phyloP scores from a whole-genome alignment of 2,797 vertebrate genomes.

The Lepidocolaptes lacrymiger region DNA sequence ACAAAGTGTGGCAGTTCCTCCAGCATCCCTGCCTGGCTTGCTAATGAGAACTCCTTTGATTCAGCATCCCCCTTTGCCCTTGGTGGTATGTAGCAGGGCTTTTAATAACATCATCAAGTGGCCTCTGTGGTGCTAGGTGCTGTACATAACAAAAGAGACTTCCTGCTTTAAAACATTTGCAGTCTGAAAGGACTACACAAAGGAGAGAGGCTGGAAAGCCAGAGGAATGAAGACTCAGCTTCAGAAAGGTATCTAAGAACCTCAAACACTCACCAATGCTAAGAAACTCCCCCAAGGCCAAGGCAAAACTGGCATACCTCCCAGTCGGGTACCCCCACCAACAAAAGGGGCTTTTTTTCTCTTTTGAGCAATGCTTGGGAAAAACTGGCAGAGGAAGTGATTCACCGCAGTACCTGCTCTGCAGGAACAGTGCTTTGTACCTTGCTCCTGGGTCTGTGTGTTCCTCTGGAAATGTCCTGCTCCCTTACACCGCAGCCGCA shows the following conservation, averaged over 20 bases:
- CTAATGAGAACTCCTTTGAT: constrained; percentile 43
- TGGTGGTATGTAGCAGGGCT: background rate
- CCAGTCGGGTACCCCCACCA: background rate
- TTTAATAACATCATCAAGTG: background rate
- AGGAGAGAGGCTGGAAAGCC: background rate
- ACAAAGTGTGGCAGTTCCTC: background rate
- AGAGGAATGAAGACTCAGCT: background rate
- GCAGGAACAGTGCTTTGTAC: background rate
- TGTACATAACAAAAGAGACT: background rate
- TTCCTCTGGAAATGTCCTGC: background rate
- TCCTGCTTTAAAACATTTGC: constrained; percentile 13
- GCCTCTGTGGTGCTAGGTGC: background rate
- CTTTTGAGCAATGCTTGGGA: constrained; percentile 12
- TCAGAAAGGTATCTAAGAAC: constrained; percentile 10
- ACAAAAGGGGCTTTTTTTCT: constrained; percentile 16
- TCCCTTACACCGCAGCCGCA: background rate
- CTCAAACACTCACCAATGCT: background rate
- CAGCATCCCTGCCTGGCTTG: background rate
- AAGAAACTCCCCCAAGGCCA: background rate
- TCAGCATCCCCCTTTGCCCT: background rate
- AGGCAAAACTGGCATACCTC: constrained; percentile 36
- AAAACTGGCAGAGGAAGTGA: constrained; percentile 19
- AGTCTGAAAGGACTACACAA: background rate
- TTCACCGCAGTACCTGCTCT: constrained; percentile 4
- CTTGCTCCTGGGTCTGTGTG: background rate